Percentiles rank a stretch among this genome's conserved stretches.
Evolutionary conservation across 2,888 invertebrate genomes (phyloP).

Genomic region (Hypercompe scribonia): DNA sequence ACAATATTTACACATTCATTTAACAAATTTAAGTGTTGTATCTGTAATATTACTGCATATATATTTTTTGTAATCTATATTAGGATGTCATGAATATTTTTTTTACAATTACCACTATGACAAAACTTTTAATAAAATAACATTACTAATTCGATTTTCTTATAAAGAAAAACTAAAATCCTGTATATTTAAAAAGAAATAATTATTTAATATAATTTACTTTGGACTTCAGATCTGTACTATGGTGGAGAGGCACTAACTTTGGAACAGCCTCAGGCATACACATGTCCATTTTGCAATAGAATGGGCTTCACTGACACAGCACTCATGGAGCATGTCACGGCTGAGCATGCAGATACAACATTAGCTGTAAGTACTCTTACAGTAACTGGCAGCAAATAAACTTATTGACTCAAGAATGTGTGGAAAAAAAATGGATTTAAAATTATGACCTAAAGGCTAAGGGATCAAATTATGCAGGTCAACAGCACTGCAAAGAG

Average conservation of each 20-base stretch:
- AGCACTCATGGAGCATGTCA: conserved; percentile 95
- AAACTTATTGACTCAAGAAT: background rate
- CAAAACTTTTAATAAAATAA: too few relatives aligned
- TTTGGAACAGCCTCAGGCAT: conserved; percentile 97
- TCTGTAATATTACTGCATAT: too few relatives aligned
- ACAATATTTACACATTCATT: too few relatives aligned
- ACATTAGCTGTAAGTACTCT: conserved; percentile 92
- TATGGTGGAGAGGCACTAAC: conserved; percentile 98
- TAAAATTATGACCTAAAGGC: background rate
- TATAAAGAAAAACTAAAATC: background rate
- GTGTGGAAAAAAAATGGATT: background rate
- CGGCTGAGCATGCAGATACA: conserved; percentile 96
- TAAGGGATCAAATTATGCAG: too few relatives aligned
- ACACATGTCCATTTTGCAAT: conserved; percentile 99
- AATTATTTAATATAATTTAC: conserved; percentile 15
- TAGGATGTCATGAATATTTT: too few relatives aligned
- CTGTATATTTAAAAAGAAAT: background rate
- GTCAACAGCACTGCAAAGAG: too few relatives aligned
- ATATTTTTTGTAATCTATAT: background rate
- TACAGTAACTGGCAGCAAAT: too few relatives aligned
- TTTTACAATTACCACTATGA: too few relatives aligned
- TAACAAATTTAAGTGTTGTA: too few relatives aligned
- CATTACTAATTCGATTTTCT: background rate
- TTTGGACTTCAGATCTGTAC: conserved; percentile 91
- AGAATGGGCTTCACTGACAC: conserved; percentile 98